Percentiles rank a stretch among this genome's conserved stretches.
Evolutionary conservation across 2,888 invertebrate species (phyloP).

Genomic region (Caenorhabditis macrosperma): DNA sequence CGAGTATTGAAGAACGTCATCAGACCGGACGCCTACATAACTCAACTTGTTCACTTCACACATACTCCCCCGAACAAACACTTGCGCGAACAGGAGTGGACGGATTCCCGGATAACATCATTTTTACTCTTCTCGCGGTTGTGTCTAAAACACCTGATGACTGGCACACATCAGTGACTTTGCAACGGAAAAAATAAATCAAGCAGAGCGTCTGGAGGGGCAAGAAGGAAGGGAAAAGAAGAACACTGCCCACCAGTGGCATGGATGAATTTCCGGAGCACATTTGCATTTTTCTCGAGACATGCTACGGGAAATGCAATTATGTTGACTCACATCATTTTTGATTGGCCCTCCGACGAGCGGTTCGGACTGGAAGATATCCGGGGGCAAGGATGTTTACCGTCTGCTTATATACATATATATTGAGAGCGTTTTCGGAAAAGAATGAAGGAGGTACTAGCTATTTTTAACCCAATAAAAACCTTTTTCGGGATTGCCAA

Average conservation of each 20-base stretch:
- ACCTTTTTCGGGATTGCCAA: conserved; percentile 19
- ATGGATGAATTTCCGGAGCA: conserved; percentile 54
- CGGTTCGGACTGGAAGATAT: not conserved
- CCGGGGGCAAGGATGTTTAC: conserved; percentile 4
- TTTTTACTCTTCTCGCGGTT: conserved; percentile 33
- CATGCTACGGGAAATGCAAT: conserved; percentile 50
- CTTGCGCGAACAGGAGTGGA: not conserved
- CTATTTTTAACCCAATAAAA: conserved; percentile 33
- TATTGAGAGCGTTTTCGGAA: conserved; percentile 12
- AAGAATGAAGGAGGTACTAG: not conserved
- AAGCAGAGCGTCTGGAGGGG: conserved; percentile 16
- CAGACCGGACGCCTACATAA: not conserved
- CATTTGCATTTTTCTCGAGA: conserved; percentile 51
- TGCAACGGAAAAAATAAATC: conserved; percentile 52
- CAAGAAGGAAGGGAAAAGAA: conserved; percentile 25
- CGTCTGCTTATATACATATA: conserved; percentile 10
- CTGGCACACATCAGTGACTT: conserved; percentile 38
- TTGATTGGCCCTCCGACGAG: conserved; percentile 28
- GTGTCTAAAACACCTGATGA: conserved; percentile 50
- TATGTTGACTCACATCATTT: conserved; percentile 52
- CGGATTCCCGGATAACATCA: conserved; percentile 16
- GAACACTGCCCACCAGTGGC: conserved; percentile 40
- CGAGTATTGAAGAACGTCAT: conserved; percentile 14
- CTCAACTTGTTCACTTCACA: not conserved
- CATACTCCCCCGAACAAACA: not conserved